Conservation (phyloP, 2,797 vertebrate genomes). For the Orientallactaga sibirica region DNA sequence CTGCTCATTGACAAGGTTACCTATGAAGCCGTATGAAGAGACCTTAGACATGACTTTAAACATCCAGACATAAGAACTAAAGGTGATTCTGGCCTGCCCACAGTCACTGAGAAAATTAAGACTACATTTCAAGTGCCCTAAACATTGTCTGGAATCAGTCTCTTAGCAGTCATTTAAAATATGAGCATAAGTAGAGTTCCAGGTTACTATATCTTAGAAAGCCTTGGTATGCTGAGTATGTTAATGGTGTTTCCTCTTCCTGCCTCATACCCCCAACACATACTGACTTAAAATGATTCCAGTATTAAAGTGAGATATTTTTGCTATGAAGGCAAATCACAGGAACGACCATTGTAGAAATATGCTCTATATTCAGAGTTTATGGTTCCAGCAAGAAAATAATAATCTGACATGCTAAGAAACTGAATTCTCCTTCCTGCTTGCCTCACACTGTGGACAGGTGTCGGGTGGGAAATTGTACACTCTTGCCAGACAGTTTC, state of each 20-base stretch:
- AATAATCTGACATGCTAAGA: slow-evolving; percentile 48
- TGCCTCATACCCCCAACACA: slow-evolving; percentile 47
- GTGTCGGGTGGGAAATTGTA: slow-evolving; percentile 69
- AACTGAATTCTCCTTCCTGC: slow-evolving; percentile 74
- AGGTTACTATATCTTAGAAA: slow-evolving; percentile 15
- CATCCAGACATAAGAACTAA: neutral
- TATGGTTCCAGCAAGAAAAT: slow-evolving; percentile 79
- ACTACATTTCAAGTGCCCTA: neutral
- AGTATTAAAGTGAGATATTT: slow-evolving; percentile 71
- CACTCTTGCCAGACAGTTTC: slow-evolving; percentile 62
- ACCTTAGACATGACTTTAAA: neutral
- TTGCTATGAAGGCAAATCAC: slow-evolving; percentile 62
- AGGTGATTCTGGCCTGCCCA: slow-evolving; percentile 10
- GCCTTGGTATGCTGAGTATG: slow-evolving; percentile 76
- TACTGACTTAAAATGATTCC: slow-evolving; percentile 81
- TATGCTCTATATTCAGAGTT: slow-evolving; percentile 82
- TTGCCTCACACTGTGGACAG: slow-evolving; percentile 72
- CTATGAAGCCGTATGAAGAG: neutral
- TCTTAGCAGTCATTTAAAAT: neutral
- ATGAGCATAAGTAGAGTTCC: neutral
- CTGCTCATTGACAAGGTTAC: neutral
- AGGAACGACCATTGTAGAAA: slow-evolving; percentile 80
- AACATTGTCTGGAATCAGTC: neutral
- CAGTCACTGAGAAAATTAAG: slow-evolving; percentile 39
- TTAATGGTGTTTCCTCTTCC: slow-evolving; percentile 80